Base-by-base conservation (phyloP, 2,888 invertebrate genomes). In the Tortrix viridana region DNA sequence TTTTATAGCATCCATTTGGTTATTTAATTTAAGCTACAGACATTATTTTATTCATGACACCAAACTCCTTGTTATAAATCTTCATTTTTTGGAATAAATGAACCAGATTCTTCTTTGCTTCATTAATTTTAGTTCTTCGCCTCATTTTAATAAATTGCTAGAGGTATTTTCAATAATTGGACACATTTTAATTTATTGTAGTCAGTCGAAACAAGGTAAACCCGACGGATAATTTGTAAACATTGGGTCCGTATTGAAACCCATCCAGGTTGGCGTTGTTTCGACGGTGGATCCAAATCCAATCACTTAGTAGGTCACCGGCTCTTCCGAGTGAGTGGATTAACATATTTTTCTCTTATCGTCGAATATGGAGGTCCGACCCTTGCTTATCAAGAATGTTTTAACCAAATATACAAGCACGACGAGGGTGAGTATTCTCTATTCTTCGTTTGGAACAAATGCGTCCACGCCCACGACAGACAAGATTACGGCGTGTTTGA, bases 331-430 rank as follows among this genome's bases (percentile, higher is more conserved):
- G 82, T 75, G 79, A 76, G 80, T 76, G 79, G 89, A 91, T 91
- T 91, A 89, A 90, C 92, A 92, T 92, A 90, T 90, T 90, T 63
- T 89, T 88, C 85, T 82, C 84, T 89, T 91, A 92, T 92, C 90
- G 80, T 75, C 79, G 79, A 84, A 85, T 88, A 87, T 86, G 82
- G 82, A 80, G 82, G 82, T 82, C 82, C 80, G 81, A 81, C 80
- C 81, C 81, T 78, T 71, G 78, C 84, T 89, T 90, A 89, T 89
- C 89, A 82, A 82, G 82, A 83, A 84, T 86, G 77, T 84, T 88
- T 80, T 77, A 83, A 85, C 82, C 80, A 74, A 85, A 87, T 85
- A 87, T 86, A 50, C 69, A 67, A 38, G n/a, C 81, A 85, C 80
- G 82, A 79, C 76, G 76, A 83, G 84, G 85, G 84, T 81, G 80